Conservation (phyloP, 2,113 vertebrate species). For the Sula dactylatra region DNA sequence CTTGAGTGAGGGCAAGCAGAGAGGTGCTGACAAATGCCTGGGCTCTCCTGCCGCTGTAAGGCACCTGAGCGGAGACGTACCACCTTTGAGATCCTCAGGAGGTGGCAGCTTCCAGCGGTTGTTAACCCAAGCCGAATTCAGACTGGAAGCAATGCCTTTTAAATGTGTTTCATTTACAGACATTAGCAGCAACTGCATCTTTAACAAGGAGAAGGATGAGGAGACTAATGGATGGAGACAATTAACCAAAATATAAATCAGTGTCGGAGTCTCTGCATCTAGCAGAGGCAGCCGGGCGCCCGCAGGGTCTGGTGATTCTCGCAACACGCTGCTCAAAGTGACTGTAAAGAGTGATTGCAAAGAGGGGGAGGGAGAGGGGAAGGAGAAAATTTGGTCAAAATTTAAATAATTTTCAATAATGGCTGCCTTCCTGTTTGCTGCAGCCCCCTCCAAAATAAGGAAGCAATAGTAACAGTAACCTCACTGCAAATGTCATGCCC, state of each 20-base stretch:
- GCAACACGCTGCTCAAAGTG: not conserved
- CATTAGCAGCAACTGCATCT: conserved; percentile 36
- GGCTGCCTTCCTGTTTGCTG: not conserved
- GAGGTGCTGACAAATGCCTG: not conserved
- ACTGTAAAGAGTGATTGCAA: not conserved
- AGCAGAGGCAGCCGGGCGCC: conserved; percentile 29
- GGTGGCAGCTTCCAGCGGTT: not conserved
- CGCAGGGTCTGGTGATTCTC: not conserved
- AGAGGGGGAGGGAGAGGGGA: not conserved
- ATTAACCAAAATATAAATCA: conserved; percentile 64
- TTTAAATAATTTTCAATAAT: not conserved
- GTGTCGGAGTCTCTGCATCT: conserved; percentile 11
- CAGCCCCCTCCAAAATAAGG: not conserved
- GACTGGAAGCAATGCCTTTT: not conserved
- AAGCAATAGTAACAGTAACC: rapidly evolving
- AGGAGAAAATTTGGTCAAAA: not conserved
- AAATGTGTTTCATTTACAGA: not conserved
- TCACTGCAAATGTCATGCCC: no score
- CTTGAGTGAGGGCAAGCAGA: not conserved
- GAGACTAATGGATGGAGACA: conserved; percentile 65
- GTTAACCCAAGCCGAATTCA: not conserved
- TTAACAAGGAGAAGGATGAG: conserved; percentile 46
- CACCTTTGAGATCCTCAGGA: not conserved
- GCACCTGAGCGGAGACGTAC: not conserved
- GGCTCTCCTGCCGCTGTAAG: not conserved